Conservation (phyloP, 2,888 invertebrate genomes). For the Conops quadrifasciatus region DNA sequence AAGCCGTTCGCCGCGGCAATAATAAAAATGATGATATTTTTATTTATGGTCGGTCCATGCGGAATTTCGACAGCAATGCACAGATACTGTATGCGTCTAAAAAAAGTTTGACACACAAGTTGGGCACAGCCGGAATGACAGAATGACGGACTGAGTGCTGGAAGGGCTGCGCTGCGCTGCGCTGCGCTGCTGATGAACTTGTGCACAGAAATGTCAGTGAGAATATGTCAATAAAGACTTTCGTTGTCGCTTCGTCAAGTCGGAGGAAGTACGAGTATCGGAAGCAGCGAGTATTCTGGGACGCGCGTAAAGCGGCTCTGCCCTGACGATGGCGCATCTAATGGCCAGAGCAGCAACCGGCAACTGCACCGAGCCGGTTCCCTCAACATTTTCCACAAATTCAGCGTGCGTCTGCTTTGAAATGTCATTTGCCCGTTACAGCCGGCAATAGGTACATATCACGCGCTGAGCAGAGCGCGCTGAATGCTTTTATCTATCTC, state of each 20-base stretch:
- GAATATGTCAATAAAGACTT: slow-evolving; percentile 45
- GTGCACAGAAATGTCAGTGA: slow-evolving; percentile 50
- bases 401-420: no score
- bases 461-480: slow-evolving; percentile 45
- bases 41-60: slow-evolving; percentile 63
- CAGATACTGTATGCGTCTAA: no score
- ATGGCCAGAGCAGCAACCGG: no score
- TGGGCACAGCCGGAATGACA: background rate
- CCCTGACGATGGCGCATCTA: no score
- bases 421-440: slow-evolving; percentile 60
- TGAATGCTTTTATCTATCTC: slow-evolving; percentile 10
- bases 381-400: no score
- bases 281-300: background rate
- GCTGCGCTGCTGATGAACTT: slow-evolving; percentile 47
- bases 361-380: no score
- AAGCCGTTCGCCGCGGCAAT: slow-evolving; percentile 38
- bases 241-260: background rate
- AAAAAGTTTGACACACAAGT: background rate
- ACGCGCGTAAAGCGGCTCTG: no score
- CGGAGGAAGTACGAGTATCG: background rate
- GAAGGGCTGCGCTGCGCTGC: no score
- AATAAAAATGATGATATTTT: slow-evolving; percentile 59
- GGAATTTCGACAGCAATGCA: slow-evolving; percentile 57
- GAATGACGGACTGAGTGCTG: no score
- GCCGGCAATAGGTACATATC: slow-evolving; percentile 22